phyloP scores from a whole-genome alignment of 2,113 vertebrate genomes.

The Psettodes erumei region DNA sequence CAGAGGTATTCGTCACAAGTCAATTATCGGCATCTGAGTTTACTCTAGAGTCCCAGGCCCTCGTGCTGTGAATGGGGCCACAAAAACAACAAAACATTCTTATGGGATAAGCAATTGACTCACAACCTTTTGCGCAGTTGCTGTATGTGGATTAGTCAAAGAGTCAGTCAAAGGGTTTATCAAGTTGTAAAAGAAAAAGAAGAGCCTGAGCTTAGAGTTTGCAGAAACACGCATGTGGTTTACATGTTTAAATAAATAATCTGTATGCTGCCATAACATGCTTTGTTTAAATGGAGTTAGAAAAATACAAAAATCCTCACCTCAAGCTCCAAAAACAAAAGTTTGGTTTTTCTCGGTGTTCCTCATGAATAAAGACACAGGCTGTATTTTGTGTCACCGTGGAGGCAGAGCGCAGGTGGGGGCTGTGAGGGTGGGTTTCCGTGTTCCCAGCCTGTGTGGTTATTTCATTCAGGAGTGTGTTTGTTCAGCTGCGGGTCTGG shows the following conservation, averaged over 20 bases:
- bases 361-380: slow-evolving; percentile 22
- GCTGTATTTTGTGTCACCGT: slow-evolving; percentile 33
- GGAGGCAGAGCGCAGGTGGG: slow-evolving; percentile 18
- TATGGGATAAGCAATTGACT: slow-evolving; percentile 72
- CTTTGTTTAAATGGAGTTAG: background rate
- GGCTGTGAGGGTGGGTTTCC: slow-evolving; percentile 31
- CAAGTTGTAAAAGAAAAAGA: slow-evolving; percentile 38
- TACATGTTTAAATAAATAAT: background rate
- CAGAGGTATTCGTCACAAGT: slow-evolving; percentile 80
- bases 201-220: background rate
- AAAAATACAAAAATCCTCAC: background rate
- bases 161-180: slow-evolving; percentile 49
- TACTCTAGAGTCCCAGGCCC: slow-evolving; percentile 64
- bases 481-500: slow-evolving; percentile 69
- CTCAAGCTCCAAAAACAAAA: background rate
- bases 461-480: slow-evolving; percentile 67
- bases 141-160: slow-evolving; percentile 49
- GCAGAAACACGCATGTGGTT: too few relatives aligned
- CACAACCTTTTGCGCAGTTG: slow-evolving; percentile 54
- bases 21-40: slow-evolving; percentile 77
- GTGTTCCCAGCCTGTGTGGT: slow-evolving; percentile 42
- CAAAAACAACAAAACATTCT: slow-evolving; percentile 71
- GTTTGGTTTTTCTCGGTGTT: background rate
- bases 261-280: too few relatives aligned
- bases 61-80: slow-evolving; percentile 63